Evolutionary conservation across 2,797 vertebrate species (phyloP), one percentile per base, ranked within the genome.

Genomic region (Myotis findleyi): DNA sequence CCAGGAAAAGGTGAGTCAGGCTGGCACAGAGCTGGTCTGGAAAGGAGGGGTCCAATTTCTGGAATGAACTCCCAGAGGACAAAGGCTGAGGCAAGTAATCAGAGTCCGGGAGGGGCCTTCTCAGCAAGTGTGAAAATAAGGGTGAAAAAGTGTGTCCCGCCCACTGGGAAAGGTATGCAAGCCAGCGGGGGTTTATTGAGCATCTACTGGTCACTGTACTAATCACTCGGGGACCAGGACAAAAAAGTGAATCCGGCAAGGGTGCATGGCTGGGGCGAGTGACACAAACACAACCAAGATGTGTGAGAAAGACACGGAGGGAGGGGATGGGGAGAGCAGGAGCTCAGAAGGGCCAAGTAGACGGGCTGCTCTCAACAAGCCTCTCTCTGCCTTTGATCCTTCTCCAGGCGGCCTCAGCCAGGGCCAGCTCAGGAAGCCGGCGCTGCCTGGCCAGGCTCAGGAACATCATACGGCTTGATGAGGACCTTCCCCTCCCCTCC

Each of bases 1-100:
- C 44, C 73, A 94, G 64, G 69, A 82, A 86, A 76, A 90, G 83
- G 55, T 8, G 11, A 86, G 55, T 62, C 21, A 84, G 59, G n/a
- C 4, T 7, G 25, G 47, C 55, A 59, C 6, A 72, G 3, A 55
- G 7, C 36, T 71, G 84, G 80, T 33, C 18, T 10, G 75, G 76
- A 38, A 83, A 79, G 17, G 64, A 83, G 36, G 53, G 1, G 41
- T 21, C 72, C 10, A 36, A 10, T n/a, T 81, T 80, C 36, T 14
- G 18, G 23, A 91, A 87, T 92, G 72, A 71, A 72, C 25, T 66
- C 73, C 41, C 13, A 47, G 18, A 92, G 72, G 55, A 59, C n/a
- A 11, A 73, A 73, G 87, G 41, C 21, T 41, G 59, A 76, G 69
- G 71, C 16, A n/a, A 47, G 13, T 10, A 5, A 44, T 20, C 5